Conservation (phyloP, 2,888 invertebrate genomes). For the Luffia ferchaultella region DNA sequence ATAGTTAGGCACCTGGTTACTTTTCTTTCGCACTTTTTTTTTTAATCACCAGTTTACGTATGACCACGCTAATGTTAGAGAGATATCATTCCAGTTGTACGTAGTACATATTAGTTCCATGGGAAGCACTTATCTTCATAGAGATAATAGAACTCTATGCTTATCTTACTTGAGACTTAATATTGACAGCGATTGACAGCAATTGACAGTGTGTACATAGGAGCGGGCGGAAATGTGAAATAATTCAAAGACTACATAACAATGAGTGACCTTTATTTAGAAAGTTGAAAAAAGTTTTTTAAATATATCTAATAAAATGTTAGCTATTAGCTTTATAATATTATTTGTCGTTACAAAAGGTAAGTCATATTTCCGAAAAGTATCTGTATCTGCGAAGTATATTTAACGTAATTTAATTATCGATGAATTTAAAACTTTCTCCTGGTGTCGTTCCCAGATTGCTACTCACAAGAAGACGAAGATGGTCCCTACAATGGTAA, state of each 20-base stretch:
- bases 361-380: background rate
- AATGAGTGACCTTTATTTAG: background rate
- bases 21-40: too few species aligned
- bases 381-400: background rate
- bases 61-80: too few species aligned
- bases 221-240: background rate
- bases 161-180: too few species aligned
- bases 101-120: too few species aligned
- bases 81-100: too few species aligned
- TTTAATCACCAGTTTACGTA: too few species aligned
- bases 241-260: background rate
- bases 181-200: too few species aligned
- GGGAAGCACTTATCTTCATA: too few species aligned
- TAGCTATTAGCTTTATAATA: background rate
- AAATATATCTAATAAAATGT: constrained; percentile 2
- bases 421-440: background rate
- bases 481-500: constrained; percentile 82
- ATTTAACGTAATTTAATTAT: constrained; percentile 8
- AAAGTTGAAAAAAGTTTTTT: background rate
- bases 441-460: constrained; percentile 24
- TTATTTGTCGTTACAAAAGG: constrained; percentile 2
- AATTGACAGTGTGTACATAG: background rate
- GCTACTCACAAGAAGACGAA: constrained; percentile 68
- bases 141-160: too few species aligned
- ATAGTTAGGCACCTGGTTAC: too few species aligned